phyloP scores from a whole-genome alignment of 2,888 invertebrate genomes.

The Oscheius myriophilus region DNA sequence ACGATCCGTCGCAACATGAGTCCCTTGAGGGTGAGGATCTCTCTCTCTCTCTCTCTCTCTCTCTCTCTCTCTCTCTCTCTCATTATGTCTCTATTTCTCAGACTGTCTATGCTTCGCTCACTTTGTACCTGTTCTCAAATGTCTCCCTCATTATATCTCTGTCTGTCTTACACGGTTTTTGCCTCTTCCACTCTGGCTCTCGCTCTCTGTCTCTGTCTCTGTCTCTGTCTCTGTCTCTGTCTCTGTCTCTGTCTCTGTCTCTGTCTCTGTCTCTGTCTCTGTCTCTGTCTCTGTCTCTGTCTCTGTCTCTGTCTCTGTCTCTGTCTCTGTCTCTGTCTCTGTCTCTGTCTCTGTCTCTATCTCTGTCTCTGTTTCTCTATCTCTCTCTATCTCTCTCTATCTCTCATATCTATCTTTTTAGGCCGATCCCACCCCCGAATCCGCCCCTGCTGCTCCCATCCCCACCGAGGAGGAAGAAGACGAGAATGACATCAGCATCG shows the following conservation, averaged over 20 bases:
- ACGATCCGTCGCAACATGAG: slow-evolving; percentile 94
- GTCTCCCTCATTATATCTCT: no score
- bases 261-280: no score
- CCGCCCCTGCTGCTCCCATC: slow-evolving; percentile 17
- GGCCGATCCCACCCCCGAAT: slow-evolving; percentile 17
- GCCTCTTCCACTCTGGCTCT: no score
- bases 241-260: no score
- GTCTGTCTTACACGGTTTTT: no score
- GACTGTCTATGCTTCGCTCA: neutral
- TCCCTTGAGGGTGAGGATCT: slow-evolving; percentile 39
- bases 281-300: no score
- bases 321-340: no score
- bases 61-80: neutral
- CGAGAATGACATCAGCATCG: slow-evolving; percentile 59
- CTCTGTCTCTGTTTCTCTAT: no score
- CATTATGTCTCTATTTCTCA: neutral
- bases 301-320: no score
- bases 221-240: no score
- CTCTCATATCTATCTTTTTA: neutral
- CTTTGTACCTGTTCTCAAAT: neutral
- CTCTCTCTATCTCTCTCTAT: no score
- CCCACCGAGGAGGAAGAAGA: slow-evolving; percentile 20
- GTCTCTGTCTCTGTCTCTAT: neutral
- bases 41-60: neutral
- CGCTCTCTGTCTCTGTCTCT: no score